phyloP scores from a whole-genome alignment of 2,888 invertebrate species.

The Macaria liturata region DNA sequence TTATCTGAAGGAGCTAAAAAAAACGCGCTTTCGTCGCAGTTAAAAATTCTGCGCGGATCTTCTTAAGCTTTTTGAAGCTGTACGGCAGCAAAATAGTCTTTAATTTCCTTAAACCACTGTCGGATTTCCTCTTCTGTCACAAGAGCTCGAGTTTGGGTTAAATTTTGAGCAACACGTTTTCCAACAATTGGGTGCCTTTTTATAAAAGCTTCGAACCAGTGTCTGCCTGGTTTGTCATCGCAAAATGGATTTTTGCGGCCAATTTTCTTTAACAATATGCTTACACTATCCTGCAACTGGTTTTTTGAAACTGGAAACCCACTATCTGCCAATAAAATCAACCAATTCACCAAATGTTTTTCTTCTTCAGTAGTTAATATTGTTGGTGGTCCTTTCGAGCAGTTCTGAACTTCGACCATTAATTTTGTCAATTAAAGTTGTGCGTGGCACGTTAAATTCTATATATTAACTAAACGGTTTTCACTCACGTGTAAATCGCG shows the following conservation, averaged over 20 bases:
- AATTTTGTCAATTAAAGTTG: conserved; percentile 1
- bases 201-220: conserved; percentile 2
- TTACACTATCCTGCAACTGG: not conserved
- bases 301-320: conserved; percentile 1
- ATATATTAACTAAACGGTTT: no score
- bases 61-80: no score
- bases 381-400: conserved; percentile 3
- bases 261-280: conserved; percentile 2
- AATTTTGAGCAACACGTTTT: conserved; percentile 9
- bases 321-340: conserved; percentile 4
- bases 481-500: no score
- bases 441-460: not conserved
- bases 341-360: conserved; percentile 1
- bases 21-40: not conserved
- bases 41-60: conserved; percentile 3
- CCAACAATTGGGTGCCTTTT: conserved; percentile 2
- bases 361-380: conserved; percentile 3
- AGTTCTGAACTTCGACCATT: not conserved
- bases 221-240: conserved; percentile 1
- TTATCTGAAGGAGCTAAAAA: no score
- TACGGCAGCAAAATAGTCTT: not conserved
- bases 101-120: not conserved
- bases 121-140: not conserved
- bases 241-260: not conserved
- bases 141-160: not conserved